phyloP scores from a whole-genome alignment of 2,113 vertebrate genomes.

The Chamaea fasciata region DNA sequence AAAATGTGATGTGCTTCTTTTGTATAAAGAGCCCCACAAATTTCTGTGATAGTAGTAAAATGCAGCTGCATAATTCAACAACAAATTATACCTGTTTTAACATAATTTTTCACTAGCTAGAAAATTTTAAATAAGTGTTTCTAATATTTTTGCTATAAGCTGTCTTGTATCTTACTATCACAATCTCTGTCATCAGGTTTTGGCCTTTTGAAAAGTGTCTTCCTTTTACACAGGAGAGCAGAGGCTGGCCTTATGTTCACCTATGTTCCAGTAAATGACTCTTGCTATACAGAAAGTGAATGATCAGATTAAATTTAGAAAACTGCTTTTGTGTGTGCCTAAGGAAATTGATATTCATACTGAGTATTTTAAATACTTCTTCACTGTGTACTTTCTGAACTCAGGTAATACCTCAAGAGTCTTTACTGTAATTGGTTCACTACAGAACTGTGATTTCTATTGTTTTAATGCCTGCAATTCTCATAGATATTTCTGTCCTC shows the following conservation, averaged over 20 bases:
- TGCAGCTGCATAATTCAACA: background rate
- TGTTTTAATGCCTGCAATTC: background rate
- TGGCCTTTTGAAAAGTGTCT: background rate
- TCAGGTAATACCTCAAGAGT: background rate
- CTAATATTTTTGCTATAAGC: background rate
- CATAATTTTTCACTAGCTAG: background rate
- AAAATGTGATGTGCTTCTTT: background rate
- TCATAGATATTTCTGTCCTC: background rate
- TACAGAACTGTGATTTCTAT: background rate
- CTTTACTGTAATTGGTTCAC: background rate
- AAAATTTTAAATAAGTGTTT: background rate
- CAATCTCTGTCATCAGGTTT: background rate
- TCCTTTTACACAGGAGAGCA: background rate
- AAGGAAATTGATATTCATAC: background rate
- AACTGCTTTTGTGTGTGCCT: background rate
- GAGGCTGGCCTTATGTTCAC: background rate
- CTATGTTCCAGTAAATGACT: background rate
- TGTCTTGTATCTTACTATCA: background rate
- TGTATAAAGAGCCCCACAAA: background rate
- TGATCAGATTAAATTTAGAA: background rate
- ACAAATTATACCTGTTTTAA: background rate
- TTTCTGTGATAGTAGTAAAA: background rate
- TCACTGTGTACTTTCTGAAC: background rate
- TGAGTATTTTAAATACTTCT: constrained; percentile 16
- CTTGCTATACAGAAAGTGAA: background rate